Percentiles rank a stretch among this genome's conserved stretches.
These are phyloP conservation scores for Myiozetetes cayanensis DNA, from an alignment of 2,113 vertebrate genomes.

Conservation along the genomic window DNA sequence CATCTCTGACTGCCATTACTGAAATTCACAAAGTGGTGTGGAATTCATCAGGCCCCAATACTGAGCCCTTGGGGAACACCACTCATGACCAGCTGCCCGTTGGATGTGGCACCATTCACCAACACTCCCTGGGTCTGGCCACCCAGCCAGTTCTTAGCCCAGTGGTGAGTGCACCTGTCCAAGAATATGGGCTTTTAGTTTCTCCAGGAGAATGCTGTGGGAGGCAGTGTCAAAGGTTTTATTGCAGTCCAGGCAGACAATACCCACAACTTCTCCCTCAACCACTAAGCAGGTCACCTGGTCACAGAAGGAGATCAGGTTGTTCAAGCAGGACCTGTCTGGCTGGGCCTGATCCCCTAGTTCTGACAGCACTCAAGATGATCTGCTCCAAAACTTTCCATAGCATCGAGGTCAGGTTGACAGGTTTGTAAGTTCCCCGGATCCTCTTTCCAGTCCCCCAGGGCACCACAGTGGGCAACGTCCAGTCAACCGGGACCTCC, in stretches of 20 bases:
- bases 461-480: neutral
- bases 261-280: neutral
- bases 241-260: neutral
- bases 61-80: neutral
- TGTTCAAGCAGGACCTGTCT: neutral
- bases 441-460: neutral
- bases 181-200: neutral
- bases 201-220: neutral
- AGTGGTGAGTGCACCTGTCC: neutral
- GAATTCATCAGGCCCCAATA: neutral
- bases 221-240: neutral
- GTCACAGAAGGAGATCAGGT: neutral
- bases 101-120: neutral
- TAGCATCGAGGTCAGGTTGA: neutral
- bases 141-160: neutral
- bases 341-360: neutral
- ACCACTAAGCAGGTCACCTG: neutral
- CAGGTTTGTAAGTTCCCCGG: neutral
- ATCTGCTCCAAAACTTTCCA: neutral
- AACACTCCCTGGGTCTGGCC: neutral
- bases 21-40: neutral
- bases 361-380: neutral
- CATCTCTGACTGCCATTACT: neutral
- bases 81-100: neutral
- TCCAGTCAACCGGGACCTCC: neutral